These are phyloP conservation scores for Pyrochroa serraticornis DNA, from an alignment of 2,888 invertebrate genomes.

Conservation along the genomic window DNA sequence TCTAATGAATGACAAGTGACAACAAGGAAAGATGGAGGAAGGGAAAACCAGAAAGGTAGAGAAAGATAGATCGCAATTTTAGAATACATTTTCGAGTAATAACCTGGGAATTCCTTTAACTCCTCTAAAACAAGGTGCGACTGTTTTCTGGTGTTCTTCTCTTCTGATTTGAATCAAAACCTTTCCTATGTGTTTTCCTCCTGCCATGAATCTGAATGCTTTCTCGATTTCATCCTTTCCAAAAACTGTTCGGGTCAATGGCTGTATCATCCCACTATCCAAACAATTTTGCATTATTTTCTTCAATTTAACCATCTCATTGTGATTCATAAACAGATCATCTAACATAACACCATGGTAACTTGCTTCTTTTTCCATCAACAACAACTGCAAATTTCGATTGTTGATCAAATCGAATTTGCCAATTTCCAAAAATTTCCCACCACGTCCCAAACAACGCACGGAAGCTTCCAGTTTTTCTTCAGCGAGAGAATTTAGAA, in stretches of 20 bases:
- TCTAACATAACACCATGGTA: background rate
- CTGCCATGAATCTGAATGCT: constrained; percentile 53
- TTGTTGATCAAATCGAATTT: background rate
- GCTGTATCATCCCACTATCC: background rate
- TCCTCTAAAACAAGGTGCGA: too few species aligned
- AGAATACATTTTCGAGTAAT: too few species aligned
- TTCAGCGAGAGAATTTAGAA: constrained; percentile 87
- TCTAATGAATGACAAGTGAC: too few species aligned
- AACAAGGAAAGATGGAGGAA: too few species aligned
- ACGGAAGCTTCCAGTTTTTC: constrained; percentile 80
- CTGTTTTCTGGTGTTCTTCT: constrained; percentile 44
- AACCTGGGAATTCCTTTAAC: constrained; percentile 56
- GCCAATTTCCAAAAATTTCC: constrained; percentile 56
- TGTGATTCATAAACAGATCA: background rate
- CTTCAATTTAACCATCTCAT: background rate
- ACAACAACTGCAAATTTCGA: background rate
- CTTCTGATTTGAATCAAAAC: constrained; percentile 39
- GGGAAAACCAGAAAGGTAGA: too few species aligned
- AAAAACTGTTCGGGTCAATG: background rate
- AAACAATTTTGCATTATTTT: background rate
- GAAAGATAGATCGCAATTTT: too few species aligned
- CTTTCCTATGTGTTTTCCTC: constrained; percentile 68
- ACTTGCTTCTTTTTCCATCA: background rate
- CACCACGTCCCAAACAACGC: constrained; percentile 61
- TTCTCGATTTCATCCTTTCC: background rate